Base-by-base conservation (phyloP, 2,113 vertebrate species). In the Equus przewalskii region DNA sequence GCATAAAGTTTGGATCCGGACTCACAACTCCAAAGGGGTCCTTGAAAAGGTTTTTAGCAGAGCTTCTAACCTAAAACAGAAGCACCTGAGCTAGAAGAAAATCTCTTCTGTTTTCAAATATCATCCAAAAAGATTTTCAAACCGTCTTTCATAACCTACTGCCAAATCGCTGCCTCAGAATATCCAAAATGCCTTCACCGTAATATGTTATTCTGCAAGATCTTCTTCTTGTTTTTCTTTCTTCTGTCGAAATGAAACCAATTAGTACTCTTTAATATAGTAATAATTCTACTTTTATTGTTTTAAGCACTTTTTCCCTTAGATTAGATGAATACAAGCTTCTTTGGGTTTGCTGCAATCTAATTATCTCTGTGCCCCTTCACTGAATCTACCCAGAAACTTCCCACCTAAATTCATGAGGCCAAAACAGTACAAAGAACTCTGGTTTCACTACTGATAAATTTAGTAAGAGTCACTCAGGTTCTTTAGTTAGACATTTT, bases 51-150 rank as follows among this genome's bases (percentile, higher is more conserved):
- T 46, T 91, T 95, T 90, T 49, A 89, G 91, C n/a, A 72, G 60
- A 88, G 46, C 80, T 73, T 88, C 85, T 49, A 94, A 62, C 21
- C 75, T 97, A 89, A 94, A 92, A 30, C 75, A 81, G 65, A 93
- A 84, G 46, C 65, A 82, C 49, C 51, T 69, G 24, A 90, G 65
- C 92, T 21, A 78, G 56, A 89, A 95, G 84, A 94, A 95, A 95
- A 97, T 85, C 80, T 93, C 60, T 90, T 56, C 60, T 91, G 82
- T 73, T 97, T 96, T 91, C 88, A 97, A 94, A 85, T 70, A 67
- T 82, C 70, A 87, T 44, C 51, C 33, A 28, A 24, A 89, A 95
- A 96, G 18, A 84, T 94, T 79, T 97, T 36, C 12, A 16, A 94
- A 60, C 54, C 51, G 78, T 46, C 60, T 86, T 94, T 86, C 36